Evolutionary conservation across 2,888 invertebrate genomes (phyloP), one percentile per base, ranked within the genome.

Genomic region (Drosophila hamatofila): DNA sequence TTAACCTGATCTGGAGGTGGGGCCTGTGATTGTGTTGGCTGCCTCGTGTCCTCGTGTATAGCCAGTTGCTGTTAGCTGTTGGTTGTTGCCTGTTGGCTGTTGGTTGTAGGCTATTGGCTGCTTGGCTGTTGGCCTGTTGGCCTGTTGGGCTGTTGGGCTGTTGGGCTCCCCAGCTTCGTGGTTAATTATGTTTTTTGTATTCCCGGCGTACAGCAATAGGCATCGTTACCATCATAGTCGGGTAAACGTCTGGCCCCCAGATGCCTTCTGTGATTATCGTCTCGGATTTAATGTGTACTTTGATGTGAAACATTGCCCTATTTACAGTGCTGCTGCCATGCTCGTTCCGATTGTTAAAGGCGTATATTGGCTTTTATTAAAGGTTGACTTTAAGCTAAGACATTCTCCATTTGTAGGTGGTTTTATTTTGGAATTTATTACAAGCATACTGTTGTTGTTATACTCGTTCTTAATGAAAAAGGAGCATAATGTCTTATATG

Each of bases 141-240:
- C 9, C 66, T 71, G 83, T 60, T 48, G 51, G 60, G 3, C 3
- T 9, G 30, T 30, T 30, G 30, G 30, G 30, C 66, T 71, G 83
- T 60, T 18, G 64, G 61, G 59, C 44, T 60, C 51, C 64, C 71
- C 79, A 71, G 86, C 78, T 75, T 90, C 76, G 89, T 80, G 90
- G 90, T 85, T 86, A 86, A 86, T 86, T 86, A 89, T 85, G 89
- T 80, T 82, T 88, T 88, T 85, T 86, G 83, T 85, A 69, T 82
- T 81, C 82, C 65, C 42, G 61, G 42, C 76, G 76, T 74, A 89
- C 72, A 69, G 55, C 70, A 79, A 75, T 63, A 58, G 52, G 44
- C 51, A 27, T 52, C 49, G 51, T 49, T 42, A 56, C 42, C 42
- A 9, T 23, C 41, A 21, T 11, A 56, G 55, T 6, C 41, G 41